Conservation (phyloP, 2,888 invertebrate species). For the Ectemnius cavifrons region DNA sequence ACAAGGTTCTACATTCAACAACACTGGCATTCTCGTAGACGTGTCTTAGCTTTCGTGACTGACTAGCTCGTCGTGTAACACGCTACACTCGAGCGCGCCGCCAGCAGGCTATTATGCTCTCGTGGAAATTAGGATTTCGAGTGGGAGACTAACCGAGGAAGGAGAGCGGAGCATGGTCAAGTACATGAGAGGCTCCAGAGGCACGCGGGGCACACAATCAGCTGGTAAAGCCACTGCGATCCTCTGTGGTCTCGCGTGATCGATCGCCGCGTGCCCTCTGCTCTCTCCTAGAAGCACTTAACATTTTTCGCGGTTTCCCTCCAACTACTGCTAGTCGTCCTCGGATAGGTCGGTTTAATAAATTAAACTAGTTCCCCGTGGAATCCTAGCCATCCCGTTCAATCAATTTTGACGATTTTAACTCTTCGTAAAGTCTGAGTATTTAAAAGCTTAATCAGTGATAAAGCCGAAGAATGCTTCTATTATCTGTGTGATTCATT, state of each 20-base stretch:
- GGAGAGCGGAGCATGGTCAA: constrained; percentile 26
- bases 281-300: background rate
- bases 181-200: constrained; percentile 6
- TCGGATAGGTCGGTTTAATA: too few species aligned
- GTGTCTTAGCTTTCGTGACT: constrained; percentile 1
- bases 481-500: too few species aligned
- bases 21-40: too few species aligned
- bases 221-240: constrained; percentile 16
- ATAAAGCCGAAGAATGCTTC: too few species aligned
- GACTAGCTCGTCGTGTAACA: constrained; percentile 15
- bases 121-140: constrained; percentile 23
- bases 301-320: background rate
- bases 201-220: constrained; percentile 17
- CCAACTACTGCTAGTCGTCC: too few species aligned
- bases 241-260: constrained; percentile 27
- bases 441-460: too few species aligned
- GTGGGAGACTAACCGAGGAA: constrained; percentile 5
- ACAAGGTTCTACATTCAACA: too few species aligned
- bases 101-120: constrained; percentile 9
- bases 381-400: too few species aligned
- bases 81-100: constrained; percentile 9
- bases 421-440: too few species aligned
- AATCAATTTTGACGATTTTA: too few species aligned
- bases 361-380: too few species aligned
- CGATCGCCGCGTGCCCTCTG: constrained; percentile 20